These are phyloP conservation scores for Stylophora pistillata DNA, from an alignment of 64 coral and sea anemone species.

Conservation along the genomic window DNA sequence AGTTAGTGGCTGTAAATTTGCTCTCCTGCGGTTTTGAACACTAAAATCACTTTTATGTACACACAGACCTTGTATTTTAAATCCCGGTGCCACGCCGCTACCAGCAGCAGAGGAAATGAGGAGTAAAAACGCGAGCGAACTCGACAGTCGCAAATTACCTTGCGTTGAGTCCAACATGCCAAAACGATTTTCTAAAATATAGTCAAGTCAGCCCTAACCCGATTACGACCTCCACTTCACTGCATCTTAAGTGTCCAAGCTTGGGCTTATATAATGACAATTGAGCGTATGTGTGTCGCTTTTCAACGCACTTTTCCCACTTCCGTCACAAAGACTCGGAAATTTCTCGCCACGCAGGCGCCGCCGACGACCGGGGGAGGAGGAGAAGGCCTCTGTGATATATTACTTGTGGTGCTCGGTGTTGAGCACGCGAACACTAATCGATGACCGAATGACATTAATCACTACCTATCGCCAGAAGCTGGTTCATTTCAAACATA, in stretches of 20 bases:
- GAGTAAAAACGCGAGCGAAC: slow-evolving; percentile 21
- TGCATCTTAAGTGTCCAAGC: slow-evolving; percentile 18
- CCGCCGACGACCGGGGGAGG: slow-evolving; percentile 15
- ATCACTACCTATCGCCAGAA: background rate
- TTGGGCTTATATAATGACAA: slow-evolving; percentile 50
- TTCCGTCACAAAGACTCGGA: slow-evolving; percentile 51
- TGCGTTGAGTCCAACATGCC: slow-evolving; percentile 12
- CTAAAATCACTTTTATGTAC: background rate
- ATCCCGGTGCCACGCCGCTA: background rate
- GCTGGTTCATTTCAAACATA: slow-evolving; percentile 35
- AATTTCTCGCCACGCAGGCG: slow-evolving; percentile 24
- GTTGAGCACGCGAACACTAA: slow-evolving; percentile 28
- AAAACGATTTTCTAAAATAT: slow-evolving; percentile 12
- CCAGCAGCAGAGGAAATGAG: background rate
- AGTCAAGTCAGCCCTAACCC: slow-evolving; percentile 30
- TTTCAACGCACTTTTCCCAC: slow-evolving; percentile 51
- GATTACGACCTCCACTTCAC: slow-evolving; percentile 49
- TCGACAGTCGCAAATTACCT: slow-evolving; percentile 17
- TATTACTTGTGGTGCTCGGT: background rate
- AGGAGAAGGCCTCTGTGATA: slow-evolving; percentile 9
- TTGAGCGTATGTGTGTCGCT: slow-evolving; percentile 32
- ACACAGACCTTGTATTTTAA: background rate
- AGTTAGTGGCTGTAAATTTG: slow-evolving; percentile 20
- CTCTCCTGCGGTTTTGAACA: slow-evolving; percentile 21
- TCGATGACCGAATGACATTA: slow-evolving; percentile 42